phyloP scores from a whole-genome alignment of 2,113 vertebrate genomes.

The Mobula hypostoma region DNA sequence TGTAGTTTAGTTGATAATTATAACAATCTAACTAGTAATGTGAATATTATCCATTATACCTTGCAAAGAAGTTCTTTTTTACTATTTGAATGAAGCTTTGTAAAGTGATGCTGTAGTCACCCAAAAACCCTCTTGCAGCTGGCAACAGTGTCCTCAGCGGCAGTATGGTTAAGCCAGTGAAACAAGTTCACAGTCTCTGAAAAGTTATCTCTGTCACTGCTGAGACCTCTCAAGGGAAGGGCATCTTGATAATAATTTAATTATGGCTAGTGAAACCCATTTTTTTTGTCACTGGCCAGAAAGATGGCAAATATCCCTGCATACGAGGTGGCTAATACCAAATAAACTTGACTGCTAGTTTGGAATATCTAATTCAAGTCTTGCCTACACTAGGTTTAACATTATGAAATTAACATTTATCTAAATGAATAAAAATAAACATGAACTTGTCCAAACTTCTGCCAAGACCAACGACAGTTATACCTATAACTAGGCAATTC shows the following conservation, averaged over 20 bases:
- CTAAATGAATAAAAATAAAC: not conserved
- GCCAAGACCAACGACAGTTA: too few species aligned
- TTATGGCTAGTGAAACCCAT: not conserved
- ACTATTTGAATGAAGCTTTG: not conserved
- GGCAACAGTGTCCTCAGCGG: not conserved
- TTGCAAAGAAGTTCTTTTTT: not conserved
- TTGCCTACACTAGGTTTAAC: not conserved
- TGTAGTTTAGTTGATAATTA: not conserved
- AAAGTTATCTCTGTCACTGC: not conserved
- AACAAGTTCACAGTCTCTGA: not conserved
- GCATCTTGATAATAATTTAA: not conserved
- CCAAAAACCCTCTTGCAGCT: not conserved
- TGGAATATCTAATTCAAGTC: not conserved
- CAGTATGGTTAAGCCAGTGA: not conserved
- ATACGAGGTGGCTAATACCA: not conserved
- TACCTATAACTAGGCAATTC: too few species aligned
- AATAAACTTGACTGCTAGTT: not conserved
- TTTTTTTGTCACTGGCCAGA: not conserved
- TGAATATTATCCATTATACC: not conserved
- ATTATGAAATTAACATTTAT: not conserved
- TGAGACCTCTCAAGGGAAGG: not conserved
- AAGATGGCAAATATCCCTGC: not conserved
- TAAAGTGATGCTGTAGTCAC: not conserved
- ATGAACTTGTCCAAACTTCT: not conserved
- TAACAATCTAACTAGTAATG: not conserved